Evolutionary conservation across 2,113 vertebrate genomes (phyloP), one percentile per base, ranked within the genome.

Genomic region (Vicugna pacos): DNA sequence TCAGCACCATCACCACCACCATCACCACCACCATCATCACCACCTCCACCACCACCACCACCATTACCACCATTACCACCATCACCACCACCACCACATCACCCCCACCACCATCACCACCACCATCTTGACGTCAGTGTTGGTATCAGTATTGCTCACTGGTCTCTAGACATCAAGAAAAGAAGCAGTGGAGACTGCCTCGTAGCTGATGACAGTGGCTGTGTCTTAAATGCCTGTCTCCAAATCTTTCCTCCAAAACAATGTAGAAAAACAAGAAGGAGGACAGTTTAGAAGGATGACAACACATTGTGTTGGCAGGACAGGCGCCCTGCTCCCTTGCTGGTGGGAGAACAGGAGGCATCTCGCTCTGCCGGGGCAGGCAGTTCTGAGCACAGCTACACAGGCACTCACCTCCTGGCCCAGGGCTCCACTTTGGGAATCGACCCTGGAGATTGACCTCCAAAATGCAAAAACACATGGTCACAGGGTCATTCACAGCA

Each of bases 1-100:
- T 3, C 9, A 60, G 0, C 54, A 64, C 1, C 46, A 77, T 0
- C 56, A 26, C 0, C 15, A 28, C 2, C 6, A 60, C 1, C 19
- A 50, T 0, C 30, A 89, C 1, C 30, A 62, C 0, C 42, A 64
- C 0, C 46, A 20, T 1, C 17, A 65, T 0, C 56, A 73, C 1
- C 12, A n/a, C 1, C 70, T 12, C 0, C 19, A 15, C 2, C 35
- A 32, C 24, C 3, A 26, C 0, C 62, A 42, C 1, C 50, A 32
- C 6, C 67, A 42, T 4, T 5, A 42, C 38, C 38, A 42, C 38
- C 38, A 42, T 42, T 5, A 42, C 38, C 38, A 42, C 38, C 38
- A 42, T 42, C 38, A 42, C 3, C 38, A 42, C 38, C 38, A 5
- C 38, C 38, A 42, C 38, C 38, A 42, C 38, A 42, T 5, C 38